Evolutionary conservation across 2,888 invertebrate species (phyloP).

Genomic region (Catocala fraxini): DNA sequence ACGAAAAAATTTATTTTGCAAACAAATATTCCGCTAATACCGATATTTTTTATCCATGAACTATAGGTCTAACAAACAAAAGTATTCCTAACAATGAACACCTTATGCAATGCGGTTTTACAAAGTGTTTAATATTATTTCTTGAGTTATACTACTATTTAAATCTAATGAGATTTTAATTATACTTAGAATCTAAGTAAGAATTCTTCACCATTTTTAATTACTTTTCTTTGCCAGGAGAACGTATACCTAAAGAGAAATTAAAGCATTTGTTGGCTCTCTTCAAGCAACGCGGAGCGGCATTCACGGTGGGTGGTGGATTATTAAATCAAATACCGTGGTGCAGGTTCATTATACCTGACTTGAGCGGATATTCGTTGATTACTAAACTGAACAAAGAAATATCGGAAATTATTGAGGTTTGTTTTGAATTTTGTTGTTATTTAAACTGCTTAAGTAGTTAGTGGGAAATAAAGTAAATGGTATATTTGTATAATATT

Average conservation of each 20-base stretch:
- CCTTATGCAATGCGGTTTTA: no score
- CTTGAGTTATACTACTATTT: not conserved
- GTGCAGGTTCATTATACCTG: slow-evolving; percentile 89
- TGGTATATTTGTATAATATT: no score
- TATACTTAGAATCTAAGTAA: no score
- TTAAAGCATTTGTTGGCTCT: slow-evolving; percentile 68
- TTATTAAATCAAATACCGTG: slow-evolving; percentile 90
- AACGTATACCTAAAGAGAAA: slow-evolving; percentile 87
- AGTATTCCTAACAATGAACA: no score
- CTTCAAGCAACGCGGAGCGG: slow-evolving; percentile 68
- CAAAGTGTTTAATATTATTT: not conserved
- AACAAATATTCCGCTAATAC: no score
- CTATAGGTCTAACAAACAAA: no score
- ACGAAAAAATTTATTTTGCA: no score
- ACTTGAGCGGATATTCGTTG: slow-evolving; percentile 88
- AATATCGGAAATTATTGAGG: slow-evolving; percentile 86
- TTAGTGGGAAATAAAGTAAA: no score
- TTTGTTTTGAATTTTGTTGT: slow-evolving; percentile 31
- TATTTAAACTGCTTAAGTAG: no score
- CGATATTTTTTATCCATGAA: no score
- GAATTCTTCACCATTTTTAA: slow-evolving; percentile 37
- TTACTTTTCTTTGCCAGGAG: slow-evolving; percentile 71
- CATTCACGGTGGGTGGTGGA: slow-evolving; percentile 90
- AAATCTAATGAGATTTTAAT: no score
- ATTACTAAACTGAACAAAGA: slow-evolving; percentile 82